Conservation (phyloP, 2,888 invertebrate species). For the Athripsodes cinereus region DNA sequence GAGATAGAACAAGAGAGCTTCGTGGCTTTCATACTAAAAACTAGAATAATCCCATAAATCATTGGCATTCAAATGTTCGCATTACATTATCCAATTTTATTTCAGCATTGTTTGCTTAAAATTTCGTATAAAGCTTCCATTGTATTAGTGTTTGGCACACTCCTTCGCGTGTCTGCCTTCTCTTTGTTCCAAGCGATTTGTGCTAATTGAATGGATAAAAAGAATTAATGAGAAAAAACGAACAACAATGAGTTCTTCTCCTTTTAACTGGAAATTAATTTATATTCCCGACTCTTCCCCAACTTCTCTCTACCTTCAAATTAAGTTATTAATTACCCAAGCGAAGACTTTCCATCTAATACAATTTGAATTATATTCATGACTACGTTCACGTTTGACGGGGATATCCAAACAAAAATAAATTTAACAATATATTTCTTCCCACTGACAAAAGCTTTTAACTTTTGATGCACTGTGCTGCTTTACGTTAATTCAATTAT, state of each 20-base stretch:
- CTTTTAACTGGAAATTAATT: not conserved
- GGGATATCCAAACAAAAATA: no score
- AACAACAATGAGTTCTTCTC: not conserved
- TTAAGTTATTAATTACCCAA: no score
- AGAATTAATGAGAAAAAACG: not conserved
- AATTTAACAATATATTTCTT: no score
- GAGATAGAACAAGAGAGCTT: no score
- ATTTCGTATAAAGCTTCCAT: not conserved
- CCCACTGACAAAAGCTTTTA: no score
- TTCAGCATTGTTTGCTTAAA: not conserved
- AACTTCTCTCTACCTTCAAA: no score
- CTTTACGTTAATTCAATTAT: no score
- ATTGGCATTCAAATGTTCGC: not conserved
- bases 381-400: no score
- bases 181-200: not conserved
- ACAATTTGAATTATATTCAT: no score
- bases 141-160: not conserved
- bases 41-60: conserved; percentile 1
- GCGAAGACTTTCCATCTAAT: no score
- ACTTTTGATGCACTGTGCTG: no score
- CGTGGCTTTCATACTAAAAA: not conserved
- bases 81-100: not conserved
- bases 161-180: not conserved
- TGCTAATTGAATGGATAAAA: not conserved
- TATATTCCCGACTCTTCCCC: not conserved